phyloP scores from a whole-genome alignment of 2,113 vertebrate species.

The Phoxinus phoxinus region DNA sequence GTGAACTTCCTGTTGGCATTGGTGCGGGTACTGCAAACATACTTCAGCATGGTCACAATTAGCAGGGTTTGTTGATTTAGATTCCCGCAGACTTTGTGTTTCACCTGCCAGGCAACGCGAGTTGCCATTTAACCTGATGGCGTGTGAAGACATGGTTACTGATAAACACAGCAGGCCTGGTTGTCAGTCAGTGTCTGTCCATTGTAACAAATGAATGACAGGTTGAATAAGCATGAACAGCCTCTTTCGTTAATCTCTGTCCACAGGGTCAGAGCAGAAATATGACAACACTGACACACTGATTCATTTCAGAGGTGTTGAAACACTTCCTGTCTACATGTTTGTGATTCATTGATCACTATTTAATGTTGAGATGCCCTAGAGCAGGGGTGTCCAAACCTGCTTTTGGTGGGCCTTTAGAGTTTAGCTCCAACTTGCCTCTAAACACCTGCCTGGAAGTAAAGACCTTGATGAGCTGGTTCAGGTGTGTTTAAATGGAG shows the following conservation, averaged over 20 bases:
- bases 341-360: not conserved
- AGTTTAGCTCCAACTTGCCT: too few relatives aligned
- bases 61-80: conserved; percentile 62
- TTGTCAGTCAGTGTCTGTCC: conserved; percentile 48
- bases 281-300: conserved; percentile 1
- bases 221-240: not conserved
- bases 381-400: too few relatives aligned
- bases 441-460: too few relatives aligned
- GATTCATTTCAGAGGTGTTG: not conserved
- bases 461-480: too few relatives aligned
- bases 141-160: conserved; percentile 64
- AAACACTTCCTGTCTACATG: not conserved
- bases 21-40: conserved; percentile 37
- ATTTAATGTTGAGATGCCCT: not conserved
- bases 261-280: not conserved
- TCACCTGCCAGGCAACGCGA: conserved; percentile 64
- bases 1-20: conserved; percentile 60
- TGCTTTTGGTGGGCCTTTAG: too few relatives aligned
- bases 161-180: conserved; percentile 63
- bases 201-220: conserved; percentile 47
- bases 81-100: conserved; percentile 51
- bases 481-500: too few relatives aligned
- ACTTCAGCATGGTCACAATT: conserved; percentile 59
- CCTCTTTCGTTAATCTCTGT: not conserved
- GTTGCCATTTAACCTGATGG: conserved; percentile 68